Evolutionary conservation across 2,113 vertebrate species (phyloP), one percentile per base, ranked within the genome.

Genomic region (Dendrocopos noguchii): DNA sequence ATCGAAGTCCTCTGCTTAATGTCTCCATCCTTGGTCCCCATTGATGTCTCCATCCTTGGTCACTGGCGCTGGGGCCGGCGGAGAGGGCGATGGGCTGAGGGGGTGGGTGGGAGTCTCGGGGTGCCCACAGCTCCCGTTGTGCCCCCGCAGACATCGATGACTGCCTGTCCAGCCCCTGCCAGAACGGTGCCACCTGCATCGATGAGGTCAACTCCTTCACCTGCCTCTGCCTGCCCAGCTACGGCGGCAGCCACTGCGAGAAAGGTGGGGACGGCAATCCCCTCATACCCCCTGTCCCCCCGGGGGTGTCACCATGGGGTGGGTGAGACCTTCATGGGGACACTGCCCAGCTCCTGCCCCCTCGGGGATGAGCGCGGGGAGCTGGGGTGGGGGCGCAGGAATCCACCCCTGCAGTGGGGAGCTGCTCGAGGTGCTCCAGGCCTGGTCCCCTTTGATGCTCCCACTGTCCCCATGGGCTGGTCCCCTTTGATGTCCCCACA

Each of bases 211-310:
- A 98, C 52, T 97, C 98, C 73, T 99, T 99, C 44, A 93, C 98
- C 80, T 99, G 99, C 96, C 98, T 99, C 91, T 99, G 99, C 95
- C 96, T 99, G 91, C 98, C 99, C 95, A 99, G 99, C 97, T 99
- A 99, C 2, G 98, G 98, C 2, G 99, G 99, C 89, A 98, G 97
- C 94, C 98, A 98, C 28, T 99, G 99, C 12, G 99, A 99, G 84
- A 99, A 98, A 98, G 99, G 99, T 99, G 97, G 83, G 90, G 21
- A 42, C n/a, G 5, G 3, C 42, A 4, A 29, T 10, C 39, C 65
- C 65, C 53, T 4, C 0, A 1, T 2, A 34, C 33, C 11, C 28
- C 12, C 42, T 34, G 9, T 22, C 12, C 36, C 7, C 25, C 5
- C 2, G 14, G 12, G 2, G 3, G 8, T 13, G 52, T 3, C 12